Percentiles rank a stretch among this genome's conserved stretches.
These are phyloP conservation scores for Beris chalybata DNA, from an alignment of 2,888 invertebrate genomes.

Conservation along the genomic window DNA sequence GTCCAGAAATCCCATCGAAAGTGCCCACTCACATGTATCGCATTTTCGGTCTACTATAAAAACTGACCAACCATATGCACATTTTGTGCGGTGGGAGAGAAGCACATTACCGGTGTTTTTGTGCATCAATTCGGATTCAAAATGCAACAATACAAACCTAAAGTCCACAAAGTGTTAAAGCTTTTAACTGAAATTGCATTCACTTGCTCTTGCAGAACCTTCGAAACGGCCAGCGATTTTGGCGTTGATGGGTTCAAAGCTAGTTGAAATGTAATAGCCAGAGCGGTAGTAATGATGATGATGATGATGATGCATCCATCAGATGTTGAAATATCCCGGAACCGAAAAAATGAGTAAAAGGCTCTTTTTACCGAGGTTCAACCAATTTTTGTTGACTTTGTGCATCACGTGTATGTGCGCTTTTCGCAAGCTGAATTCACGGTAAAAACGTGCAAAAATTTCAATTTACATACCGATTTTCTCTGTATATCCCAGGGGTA, in stretches of 20 bases:
- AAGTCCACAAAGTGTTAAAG: conserved; percentile 26
- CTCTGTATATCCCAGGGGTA: neutral
- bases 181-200: conserved; percentile 32
- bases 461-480: conserved; percentile 33
- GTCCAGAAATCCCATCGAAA: no score
- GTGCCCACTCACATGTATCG: no score
- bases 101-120: conserved; percentile 35
- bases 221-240: conserved; percentile 5
- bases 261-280: conserved; percentile 27
- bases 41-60: neutral
- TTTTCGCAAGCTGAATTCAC: conserved; percentile 9
- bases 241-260: conserved; percentile 12
- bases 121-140: conserved; percentile 20
- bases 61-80: conserved; percentile 17
- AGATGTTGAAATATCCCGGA: neutral
- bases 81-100: conserved; percentile 1
- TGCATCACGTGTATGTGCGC: conserved; percentile 7
- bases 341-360: neutral
- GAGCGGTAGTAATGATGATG: conserved; percentile 21
- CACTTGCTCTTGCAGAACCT: no score
- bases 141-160: conserved; percentile 27
- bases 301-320: conserved; percentile 22
- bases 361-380: conserved; percentile 3
- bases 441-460: conserved; percentile 30
- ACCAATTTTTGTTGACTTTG: conserved; percentile 16